Conservation (phyloP, 1,140 invertebrate genomes). For the Contarinia nasturtii region DNA sequence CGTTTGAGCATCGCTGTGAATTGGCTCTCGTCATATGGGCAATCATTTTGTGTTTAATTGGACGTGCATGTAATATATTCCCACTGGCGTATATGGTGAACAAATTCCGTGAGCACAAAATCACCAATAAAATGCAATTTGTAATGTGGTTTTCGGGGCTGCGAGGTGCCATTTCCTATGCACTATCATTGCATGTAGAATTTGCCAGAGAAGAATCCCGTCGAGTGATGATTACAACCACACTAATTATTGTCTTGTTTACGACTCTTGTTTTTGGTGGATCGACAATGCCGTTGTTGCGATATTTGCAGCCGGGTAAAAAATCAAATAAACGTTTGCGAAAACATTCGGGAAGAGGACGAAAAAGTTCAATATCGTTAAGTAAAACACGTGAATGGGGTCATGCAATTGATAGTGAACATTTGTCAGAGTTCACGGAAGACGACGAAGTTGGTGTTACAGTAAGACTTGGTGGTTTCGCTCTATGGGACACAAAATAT, state of each 20-base stretch:
- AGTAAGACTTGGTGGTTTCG: constrained; percentile 61
- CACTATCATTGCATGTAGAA: constrained; percentile 87
- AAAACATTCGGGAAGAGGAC: constrained; percentile 2
- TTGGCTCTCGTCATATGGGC: constrained; percentile 81
- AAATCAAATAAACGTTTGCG: constrained; percentile 16
- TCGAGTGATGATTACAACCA: constrained; percentile 92
- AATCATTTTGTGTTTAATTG: constrained; percentile 77
- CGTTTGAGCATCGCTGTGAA: constrained; percentile 72
- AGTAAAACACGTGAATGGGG: constrained; percentile 97
- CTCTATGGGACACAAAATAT: constrained; percentile 79
- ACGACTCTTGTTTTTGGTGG: constrained; percentile 90
- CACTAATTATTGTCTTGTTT: constrained; percentile 89
- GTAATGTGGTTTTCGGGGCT: constrained; percentile 99
- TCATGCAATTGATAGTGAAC: constrained; percentile 88
- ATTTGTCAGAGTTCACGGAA: constrained; percentile 87
- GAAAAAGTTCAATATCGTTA: constrained; percentile 67
- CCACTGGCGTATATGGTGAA: constrained; percentile 86
- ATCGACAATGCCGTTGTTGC: constrained; percentile 89
- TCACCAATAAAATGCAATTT: constrained; percentile 96
- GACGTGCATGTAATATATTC: constrained; percentile 92
- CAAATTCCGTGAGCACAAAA: constrained; percentile 91
- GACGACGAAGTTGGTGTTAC: constrained; percentile 54
- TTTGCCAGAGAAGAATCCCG: constrained; percentile 76
- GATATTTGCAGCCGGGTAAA: constrained; percentile 46
- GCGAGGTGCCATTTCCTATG: constrained; percentile 94